Evolutionary conservation across 2,797 vertebrate genomes (phyloP).

Genomic region (Sebastes melanostomus): DNA sequence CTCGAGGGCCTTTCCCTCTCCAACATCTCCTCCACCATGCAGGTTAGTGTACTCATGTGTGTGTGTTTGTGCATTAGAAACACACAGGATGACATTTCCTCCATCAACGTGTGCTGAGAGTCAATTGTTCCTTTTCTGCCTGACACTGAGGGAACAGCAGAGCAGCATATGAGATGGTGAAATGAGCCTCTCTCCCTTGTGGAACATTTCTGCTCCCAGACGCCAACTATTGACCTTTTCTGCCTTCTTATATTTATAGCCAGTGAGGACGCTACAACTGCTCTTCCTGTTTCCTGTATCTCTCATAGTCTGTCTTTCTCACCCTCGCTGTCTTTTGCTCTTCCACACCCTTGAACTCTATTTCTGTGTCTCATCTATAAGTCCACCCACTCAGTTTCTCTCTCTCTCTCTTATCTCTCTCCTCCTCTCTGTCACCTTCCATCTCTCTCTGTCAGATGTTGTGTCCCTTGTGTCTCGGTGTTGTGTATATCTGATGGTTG

Average conservation of each 20-base stretch:
- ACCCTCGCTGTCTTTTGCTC: constrained; percentile 46
- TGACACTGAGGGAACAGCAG: constrained; percentile 48
- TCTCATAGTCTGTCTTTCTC: constrained; percentile 70
- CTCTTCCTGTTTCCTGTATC: constrained; percentile 66
- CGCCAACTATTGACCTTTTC: constrained; percentile 75
- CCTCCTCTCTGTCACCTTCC: constrained; percentile 58
- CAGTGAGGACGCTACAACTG: constrained; percentile 46
- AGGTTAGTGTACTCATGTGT: constrained; percentile 76
- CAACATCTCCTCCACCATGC: constrained; percentile 81
- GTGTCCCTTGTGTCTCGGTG: constrained; percentile 67
- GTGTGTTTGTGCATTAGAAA: neutral
- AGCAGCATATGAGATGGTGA: constrained; percentile 38
- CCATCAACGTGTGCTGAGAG: constrained; percentile 34
- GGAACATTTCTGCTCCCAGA: constrained; percentile 68
- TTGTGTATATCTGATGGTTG: constrained; percentile 81
- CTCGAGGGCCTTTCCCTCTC: constrained; percentile 92
- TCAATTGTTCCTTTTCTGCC: constrained; percentile 42
- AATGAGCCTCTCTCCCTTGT: constrained; percentile 72
- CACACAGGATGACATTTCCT: constrained; percentile 46
- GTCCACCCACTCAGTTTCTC: constrained; percentile 36
- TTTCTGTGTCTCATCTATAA: constrained; percentile 66
- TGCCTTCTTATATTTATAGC: constrained; percentile 76
- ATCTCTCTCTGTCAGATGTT: constrained; percentile 72
- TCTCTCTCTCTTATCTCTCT: constrained; percentile 31
- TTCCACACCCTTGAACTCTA: constrained; percentile 72